These are phyloP conservation scores for Malacosoma neustria DNA, from an alignment of 2,888 invertebrate genomes.

Conservation along the genomic window DNA sequence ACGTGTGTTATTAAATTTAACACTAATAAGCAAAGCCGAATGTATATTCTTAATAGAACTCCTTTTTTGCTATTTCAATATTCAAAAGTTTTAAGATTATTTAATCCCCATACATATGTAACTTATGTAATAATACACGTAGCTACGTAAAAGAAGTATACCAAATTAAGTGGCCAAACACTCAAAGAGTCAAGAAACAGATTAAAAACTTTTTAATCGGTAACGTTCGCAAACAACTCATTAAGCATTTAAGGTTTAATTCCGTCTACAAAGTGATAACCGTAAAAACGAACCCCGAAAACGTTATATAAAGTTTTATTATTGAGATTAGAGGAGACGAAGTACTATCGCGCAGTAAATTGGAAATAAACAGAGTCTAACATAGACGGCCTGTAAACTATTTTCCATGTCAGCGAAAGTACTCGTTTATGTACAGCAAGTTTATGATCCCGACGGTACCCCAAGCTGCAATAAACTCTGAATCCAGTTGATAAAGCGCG, in stretches of 20 bases:
- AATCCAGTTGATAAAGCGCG: conserved; percentile 55
- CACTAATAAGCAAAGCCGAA: no score
- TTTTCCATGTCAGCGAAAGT: conserved; percentile 70
- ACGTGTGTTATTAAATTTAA: no score
- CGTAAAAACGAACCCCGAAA: conserved; percentile 59
- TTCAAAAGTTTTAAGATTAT: no score
- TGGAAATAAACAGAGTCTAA: conserved; percentile 53
- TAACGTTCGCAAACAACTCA: conserved; percentile 52
- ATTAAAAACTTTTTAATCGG: conserved; percentile 55
- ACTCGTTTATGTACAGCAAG: conserved; percentile 42
- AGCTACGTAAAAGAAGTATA: no score
- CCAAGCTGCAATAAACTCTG: conserved; percentile 36
- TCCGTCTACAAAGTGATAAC: conserved; percentile 55
- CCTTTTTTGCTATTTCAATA: no score
- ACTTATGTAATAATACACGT: no score
- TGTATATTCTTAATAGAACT: no score
- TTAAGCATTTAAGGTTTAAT: conserved; percentile 61
- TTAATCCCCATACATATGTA: no score
- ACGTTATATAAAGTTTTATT: conserved; percentile 64
- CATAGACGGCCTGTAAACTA: conserved; percentile 60
- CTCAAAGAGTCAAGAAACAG: conserved; percentile 28
- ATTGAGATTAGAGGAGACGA: conserved; percentile 54
- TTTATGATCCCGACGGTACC: conserved; percentile 18
- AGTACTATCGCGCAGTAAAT: conserved; percentile 50
- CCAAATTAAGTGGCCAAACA: conserved; percentile 2